phyloP scores from a whole-genome alignment of 2,888 invertebrate species.

The Linnaemya tessellans region DNA sequence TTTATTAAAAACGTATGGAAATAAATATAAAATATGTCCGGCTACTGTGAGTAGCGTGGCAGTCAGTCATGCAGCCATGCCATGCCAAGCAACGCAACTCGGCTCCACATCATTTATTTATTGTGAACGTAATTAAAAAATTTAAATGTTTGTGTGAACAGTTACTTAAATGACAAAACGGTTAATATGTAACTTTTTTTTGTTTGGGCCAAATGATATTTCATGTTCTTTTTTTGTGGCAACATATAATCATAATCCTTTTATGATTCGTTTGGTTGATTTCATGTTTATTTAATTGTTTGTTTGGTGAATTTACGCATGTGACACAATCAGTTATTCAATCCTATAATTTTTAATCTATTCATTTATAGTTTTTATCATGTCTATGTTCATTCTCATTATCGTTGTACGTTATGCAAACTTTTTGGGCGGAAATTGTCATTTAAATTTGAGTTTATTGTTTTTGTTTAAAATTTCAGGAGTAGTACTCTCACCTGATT shows the following conservation, averaged over 20 bases:
- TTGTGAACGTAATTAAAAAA: slow-evolving; percentile 55
- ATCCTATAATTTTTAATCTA: slow-evolving; percentile 38
- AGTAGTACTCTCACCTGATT: slow-evolving; percentile 2
- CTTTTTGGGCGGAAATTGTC: slow-evolving; percentile 9
- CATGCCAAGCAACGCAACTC: slow-evolving; percentile 10
- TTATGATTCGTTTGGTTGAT: slow-evolving; percentile 17
- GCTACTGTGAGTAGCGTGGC: slow-evolving; percentile 25
- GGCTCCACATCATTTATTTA: slow-evolving; percentile 38
- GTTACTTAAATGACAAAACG: slow-evolving; percentile 24
- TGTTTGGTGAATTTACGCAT: slow-evolving; percentile 24
- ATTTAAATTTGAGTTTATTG: slow-evolving; percentile 3
- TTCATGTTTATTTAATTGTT: slow-evolving; percentile 17
- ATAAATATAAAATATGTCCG: background rate
- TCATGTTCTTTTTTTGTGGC: slow-evolving; percentile 26
- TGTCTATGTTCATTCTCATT: slow-evolving; percentile 37
- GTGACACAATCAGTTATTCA: slow-evolving; percentile 18
- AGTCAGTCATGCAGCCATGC: background rate
- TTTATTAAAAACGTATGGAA: background rate
- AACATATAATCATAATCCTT: slow-evolving; percentile 36
- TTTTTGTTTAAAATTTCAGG: background rate
- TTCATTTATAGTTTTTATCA: slow-evolving; percentile 44
- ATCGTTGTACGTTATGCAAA: slow-evolving; percentile 5
- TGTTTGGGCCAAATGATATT: slow-evolving; percentile 44
- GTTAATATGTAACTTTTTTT: background rate
- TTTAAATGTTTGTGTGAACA: slow-evolving; percentile 1